Evolutionary conservation across 2,888 invertebrate species (phyloP).

Genomic region (Caradrina kadenii): DNA sequence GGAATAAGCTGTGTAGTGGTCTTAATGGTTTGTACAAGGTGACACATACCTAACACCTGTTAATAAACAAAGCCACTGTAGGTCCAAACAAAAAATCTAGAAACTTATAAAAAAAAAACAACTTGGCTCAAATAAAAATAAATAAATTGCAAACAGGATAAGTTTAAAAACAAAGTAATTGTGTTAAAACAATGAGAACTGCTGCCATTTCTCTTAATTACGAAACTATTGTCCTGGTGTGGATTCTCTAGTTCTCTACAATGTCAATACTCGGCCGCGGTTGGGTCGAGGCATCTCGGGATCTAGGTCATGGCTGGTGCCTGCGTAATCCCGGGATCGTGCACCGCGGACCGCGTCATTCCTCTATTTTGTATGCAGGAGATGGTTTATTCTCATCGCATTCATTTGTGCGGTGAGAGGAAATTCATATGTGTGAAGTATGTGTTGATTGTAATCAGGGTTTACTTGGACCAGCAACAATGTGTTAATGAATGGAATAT

Average conservation of each 20-base stretch:
- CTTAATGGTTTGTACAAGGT: neutral
- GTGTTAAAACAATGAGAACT: constrained; percentile 16
- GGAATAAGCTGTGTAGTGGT: neutral
- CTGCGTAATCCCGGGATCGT: constrained; percentile 63
- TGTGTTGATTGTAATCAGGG: constrained; percentile 26
- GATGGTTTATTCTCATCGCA: constrained; percentile 29
- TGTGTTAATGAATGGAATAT: constrained; percentile 21
- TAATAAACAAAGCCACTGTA: neutral
- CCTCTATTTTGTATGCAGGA: constrained; percentile 46
- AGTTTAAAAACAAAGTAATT: constrained; percentile 20
- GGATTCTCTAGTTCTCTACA: constrained; percentile 28
- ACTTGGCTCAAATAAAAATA: constrained; percentile 2
- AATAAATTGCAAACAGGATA: neutral
- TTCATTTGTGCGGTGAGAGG: constrained; percentile 31
- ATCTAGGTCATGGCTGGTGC: constrained; percentile 71
- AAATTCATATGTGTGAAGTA: constrained; percentile 36
- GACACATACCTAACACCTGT: neutral
- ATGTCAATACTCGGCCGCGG: constrained; percentile 50
- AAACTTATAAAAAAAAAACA: neutral
- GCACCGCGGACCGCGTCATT: constrained; percentile 46
- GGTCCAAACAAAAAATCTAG: neutral
- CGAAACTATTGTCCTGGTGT: constrained; percentile 20
- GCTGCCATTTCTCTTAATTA: constrained; percentile 29
- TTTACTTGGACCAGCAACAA: constrained; percentile 14
- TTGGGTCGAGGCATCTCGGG: constrained; percentile 57